These are phyloP conservation scores for Cottus gobio DNA, from an alignment of 2,113 vertebrate species.

Conservation along the genomic window DNA sequence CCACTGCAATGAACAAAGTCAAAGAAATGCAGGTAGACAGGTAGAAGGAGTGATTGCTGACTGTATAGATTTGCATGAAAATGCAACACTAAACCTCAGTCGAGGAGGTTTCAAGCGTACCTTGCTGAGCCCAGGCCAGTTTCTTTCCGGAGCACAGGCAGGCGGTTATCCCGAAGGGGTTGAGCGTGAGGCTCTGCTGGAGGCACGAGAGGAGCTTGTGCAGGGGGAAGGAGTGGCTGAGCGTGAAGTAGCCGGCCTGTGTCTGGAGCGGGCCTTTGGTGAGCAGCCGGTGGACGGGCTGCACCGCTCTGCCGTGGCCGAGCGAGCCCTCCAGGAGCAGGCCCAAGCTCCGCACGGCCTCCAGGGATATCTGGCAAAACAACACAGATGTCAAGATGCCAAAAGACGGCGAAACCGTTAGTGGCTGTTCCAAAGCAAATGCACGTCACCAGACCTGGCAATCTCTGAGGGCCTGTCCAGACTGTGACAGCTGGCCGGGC, in stretches of 20 bases:
- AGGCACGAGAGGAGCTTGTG: slow-evolving; percentile 88
- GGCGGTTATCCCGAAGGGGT: slow-evolving; percentile 90
- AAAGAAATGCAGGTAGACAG: slow-evolving; percentile 22
- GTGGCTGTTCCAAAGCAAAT: neutral
- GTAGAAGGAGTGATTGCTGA: neutral
- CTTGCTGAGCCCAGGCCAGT: slow-evolving; percentile 94
- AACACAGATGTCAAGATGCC: neutral
- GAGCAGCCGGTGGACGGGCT: slow-evolving; percentile 88
- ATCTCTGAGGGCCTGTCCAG: slow-evolving; percentile 81
- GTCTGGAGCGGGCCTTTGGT: slow-evolving; percentile 84
- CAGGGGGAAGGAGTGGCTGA: slow-evolving; percentile 85
- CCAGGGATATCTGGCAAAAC: slow-evolving; percentile 79
- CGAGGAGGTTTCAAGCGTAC: slow-evolving; percentile 69
- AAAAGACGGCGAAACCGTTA: neutral
- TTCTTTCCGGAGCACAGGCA: slow-evolving; percentile 92
- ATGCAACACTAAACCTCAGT: neutral
- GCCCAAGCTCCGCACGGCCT: slow-evolving; percentile 86
- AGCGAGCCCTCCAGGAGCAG: slow-evolving; percentile 91
- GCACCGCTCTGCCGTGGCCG: slow-evolving; percentile 72
- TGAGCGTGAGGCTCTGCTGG: slow-evolving; percentile 82
- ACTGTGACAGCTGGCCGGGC: slow-evolving; percentile 87
- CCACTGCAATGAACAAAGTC: slow-evolving; percentile 82
- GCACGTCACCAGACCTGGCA: slow-evolving; percentile 72
- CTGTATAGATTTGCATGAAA: neutral
- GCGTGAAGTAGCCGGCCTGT: slow-evolving; percentile 85